These are phyloP conservation scores for Spinus olivaceus DNA, from an alignment of 2,797 vertebrate genomes.

Conservation along the genomic window DNA sequence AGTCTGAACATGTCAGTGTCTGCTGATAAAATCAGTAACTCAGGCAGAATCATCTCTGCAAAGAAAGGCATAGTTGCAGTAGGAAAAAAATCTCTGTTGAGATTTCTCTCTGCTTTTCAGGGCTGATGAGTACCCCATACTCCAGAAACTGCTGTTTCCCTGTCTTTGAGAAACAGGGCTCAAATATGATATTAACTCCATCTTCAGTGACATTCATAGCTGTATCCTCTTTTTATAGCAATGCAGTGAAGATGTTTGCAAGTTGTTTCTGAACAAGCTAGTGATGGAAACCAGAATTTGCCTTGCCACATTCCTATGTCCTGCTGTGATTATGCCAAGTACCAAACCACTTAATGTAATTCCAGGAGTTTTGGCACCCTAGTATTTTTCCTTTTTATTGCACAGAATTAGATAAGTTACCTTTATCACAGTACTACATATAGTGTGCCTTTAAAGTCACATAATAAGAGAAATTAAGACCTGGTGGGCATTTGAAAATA, in stretches of 20 bases:
- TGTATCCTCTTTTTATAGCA: background rate
- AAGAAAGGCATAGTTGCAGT: background rate
- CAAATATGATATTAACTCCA: background rate
- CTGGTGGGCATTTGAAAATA: background rate
- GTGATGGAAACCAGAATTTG: background rate
- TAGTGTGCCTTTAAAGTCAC: background rate
- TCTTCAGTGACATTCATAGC: background rate
- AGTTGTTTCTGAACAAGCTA: background rate
- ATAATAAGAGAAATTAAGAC: background rate
- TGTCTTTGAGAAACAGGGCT: background rate
- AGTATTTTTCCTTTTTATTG: background rate
- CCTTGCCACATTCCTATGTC: accelerated
- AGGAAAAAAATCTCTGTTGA: background rate
- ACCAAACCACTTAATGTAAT: background rate
- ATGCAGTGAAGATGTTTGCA: background rate
- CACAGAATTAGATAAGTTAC: background rate
- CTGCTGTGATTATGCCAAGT: background rate
- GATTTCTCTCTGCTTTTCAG: background rate
- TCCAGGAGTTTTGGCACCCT: background rate
- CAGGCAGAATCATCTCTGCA: background rate
- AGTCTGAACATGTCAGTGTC: background rate
- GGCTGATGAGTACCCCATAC: background rate
- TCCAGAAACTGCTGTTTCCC: background rate
- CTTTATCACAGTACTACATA: background rate
- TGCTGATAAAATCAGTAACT: conserved; percentile 26